Conservation (phyloP, 2,113 vertebrate genomes). For the Andinoacara biseriatus region DNA sequence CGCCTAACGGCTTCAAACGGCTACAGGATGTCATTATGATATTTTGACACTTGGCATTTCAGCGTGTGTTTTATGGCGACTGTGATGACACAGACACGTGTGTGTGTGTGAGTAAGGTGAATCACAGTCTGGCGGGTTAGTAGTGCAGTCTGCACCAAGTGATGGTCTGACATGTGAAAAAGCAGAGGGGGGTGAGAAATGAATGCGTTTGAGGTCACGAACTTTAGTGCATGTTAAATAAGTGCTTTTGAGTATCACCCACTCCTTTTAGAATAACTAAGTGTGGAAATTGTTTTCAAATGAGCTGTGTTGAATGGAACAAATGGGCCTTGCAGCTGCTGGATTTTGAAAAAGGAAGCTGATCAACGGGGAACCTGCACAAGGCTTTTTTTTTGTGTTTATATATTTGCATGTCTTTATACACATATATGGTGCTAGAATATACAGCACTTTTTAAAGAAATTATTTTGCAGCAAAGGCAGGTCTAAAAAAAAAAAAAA, state of each 20-base stretch:
- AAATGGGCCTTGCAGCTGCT: background rate
- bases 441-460: background rate
- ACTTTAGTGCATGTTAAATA: background rate
- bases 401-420: background rate
- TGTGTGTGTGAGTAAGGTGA: slow-evolving; percentile 32
- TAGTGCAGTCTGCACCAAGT: background rate
- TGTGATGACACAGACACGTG: slow-evolving; percentile 13
- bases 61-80: slow-evolving; percentile 15
- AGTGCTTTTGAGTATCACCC: no score
- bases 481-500: background rate
- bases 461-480: no score
- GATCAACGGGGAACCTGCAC: background rate
- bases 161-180: background rate
- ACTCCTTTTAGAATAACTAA: background rate
- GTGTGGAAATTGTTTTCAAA: background rate
- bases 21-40: slow-evolving; percentile 18
- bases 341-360: background rate
- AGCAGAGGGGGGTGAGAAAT: background rate
- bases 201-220: background rate
- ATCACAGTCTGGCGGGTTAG: slow-evolving; percentile 25
- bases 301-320: background rate
- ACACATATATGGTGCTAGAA: background rate
- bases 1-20: background rate
- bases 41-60: slow-evolving; percentile 18
- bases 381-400: slow-evolving; percentile 3